These are phyloP conservation scores for Orchestia grillus DNA, from an alignment of 1,140 invertebrate species.

Conservation along the genomic window DNA sequence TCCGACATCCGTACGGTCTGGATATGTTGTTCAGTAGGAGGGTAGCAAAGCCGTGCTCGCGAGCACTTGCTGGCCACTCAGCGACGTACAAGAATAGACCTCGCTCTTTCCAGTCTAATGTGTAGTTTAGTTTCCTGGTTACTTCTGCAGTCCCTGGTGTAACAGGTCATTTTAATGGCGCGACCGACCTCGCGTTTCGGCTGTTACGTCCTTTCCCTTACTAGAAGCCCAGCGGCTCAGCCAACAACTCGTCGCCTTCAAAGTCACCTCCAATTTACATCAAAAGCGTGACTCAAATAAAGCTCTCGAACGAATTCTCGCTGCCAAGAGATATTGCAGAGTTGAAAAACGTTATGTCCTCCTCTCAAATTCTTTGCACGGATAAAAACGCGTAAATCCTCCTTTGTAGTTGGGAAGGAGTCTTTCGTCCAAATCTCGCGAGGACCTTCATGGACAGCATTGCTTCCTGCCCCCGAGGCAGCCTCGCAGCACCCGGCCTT, in stretches of 20 bases:
- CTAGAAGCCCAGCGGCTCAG: background rate
- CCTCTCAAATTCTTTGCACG: background rate
- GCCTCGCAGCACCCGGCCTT: background rate
- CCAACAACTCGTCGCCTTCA: background rate
- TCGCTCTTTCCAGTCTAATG: too few relatives aligned
- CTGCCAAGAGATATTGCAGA: background rate
- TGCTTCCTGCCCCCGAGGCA: background rate
- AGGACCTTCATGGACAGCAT: constrained; percentile 6
- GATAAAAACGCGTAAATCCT: constrained; percentile 1
- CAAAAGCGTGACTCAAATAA: background rate
- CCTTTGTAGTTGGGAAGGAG: background rate
- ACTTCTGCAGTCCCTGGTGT: background rate
- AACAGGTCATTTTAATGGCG: background rate
- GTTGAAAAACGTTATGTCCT: background rate
- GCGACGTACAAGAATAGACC: too few relatives aligned
- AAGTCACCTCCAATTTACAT: background rate
- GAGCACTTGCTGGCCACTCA: too few relatives aligned
- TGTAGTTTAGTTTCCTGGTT: background rate
- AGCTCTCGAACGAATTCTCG: background rate
- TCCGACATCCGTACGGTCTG: too few relatives aligned
- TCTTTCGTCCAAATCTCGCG: background rate
- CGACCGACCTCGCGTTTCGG: background rate
- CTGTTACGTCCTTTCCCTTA: background rate
- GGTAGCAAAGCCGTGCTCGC: too few relatives aligned
- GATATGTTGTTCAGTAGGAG: too few relatives aligned